Base-by-base conservation (phyloP, 2,888 invertebrate species). In the Agrochola circellaris region DNA sequence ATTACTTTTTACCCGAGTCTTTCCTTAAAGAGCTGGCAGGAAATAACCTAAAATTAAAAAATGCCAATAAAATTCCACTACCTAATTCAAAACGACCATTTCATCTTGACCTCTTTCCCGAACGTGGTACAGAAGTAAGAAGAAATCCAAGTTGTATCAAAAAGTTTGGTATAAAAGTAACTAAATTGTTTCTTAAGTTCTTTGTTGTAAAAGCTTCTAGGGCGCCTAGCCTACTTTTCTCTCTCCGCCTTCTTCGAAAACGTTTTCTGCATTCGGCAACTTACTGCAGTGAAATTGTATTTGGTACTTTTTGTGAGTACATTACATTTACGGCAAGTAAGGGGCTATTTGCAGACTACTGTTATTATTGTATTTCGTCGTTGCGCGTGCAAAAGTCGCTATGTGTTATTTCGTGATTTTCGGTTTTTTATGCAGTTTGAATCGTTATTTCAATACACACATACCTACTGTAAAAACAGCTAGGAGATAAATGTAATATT, bases 121-220 rank as follows among this genome's bases (percentile, higher is more conserved):
- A 38, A 60, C 58, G 61, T 56, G n/a, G n/a, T 54, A 20, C 60
- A 34, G 23, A 45, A 68, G 60, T 64, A 68, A 34, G 17, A 15
- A 60, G 48, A 15, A 71, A 65, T n/a, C 48, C 77, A 68, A 82
- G 77, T 76, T 82, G 71, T 71, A 51, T 61, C 77, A 54, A 75
- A 81, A 82, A 82, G 58, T 86, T 74, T 74, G 34, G 77, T 66
- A 86, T 72, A 66, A 83, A 83, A 79, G 83, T 73, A 79, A 66
- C 72, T 66, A 74, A 86, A 86, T 86, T 83, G 87, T 84, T 84
- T 79, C 26, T 48, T 30, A 34, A 74, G 83, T 83, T 86, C 68
- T 64, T 62, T 74, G 79, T 79, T 83, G 71, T 61, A 73, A 79
- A 83, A 86, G 80, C 86, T 86, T 86, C 71, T 77, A 73, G 60